Base-by-base conservation (phyloP, 1,140 invertebrate species). In the Thaumatotibia leucotreta region DNA sequence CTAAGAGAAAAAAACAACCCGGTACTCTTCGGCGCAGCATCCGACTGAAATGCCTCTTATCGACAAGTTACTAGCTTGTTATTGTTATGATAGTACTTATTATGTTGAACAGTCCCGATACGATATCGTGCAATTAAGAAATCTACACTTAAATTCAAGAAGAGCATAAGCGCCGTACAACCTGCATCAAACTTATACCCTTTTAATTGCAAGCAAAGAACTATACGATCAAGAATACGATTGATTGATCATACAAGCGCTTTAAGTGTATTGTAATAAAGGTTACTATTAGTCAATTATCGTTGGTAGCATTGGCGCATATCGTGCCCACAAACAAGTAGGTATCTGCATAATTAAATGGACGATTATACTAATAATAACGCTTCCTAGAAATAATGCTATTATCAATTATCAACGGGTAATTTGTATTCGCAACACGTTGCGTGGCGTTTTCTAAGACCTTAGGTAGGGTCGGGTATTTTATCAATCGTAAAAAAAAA, bases 61-160 rank as follows among this genome's bases (percentile, higher is more conserved):
- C 79, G 68, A 66, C 81, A 73, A 80, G 76, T 79, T 79, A 80
- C 77, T 75, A 76, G 80, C 84, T 84, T 89, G 84, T 89, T 89
- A 87, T 89, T 89, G 81, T 88, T 86, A 84, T 86, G 86, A 89
- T 89, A 89, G 87, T 88, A 76, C 79, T 88, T 89, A 87, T 89
- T 89, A 89, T 88, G 82, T 87, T 86, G 79, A 85, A 86, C 85
- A 83, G 79, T 63, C 22, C 74, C 75, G 88, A 90, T 90, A 88
- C 76, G 78, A 69, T 86, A 89, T 88, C 87, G 77, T 81, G 86
- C 86, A 90, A 90, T 90, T 90, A 88, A 85, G 77, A 87, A 85
- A 80, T 82, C 83, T 80, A 82, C 74, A n/a, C n/a, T n/a, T n/a
- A n/a, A n/a, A n/a, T n/a, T n/a, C n/a, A n/a, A n/a, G n/a, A n/a